phyloP scores from a whole-genome alignment of 2,888 invertebrate species.

The Meghimatium bilineatum region DNA sequence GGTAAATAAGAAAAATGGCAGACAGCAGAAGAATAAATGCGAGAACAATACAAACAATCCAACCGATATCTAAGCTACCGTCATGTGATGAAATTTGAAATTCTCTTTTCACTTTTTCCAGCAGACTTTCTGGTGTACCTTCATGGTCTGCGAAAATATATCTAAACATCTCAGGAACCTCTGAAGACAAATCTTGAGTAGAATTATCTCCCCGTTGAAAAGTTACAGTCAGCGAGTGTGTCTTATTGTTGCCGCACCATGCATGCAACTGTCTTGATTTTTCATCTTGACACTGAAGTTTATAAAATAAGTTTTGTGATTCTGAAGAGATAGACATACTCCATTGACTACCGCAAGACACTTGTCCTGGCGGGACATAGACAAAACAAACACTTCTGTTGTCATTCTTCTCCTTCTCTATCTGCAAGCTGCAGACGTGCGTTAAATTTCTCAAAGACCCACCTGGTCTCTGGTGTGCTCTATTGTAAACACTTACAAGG shows the following conservation, averaged over 20 bases:
- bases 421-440: background rate
- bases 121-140: conserved; percentile 16
- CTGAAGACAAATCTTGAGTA: background rate
- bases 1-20: background rate
- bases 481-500: conserved; percentile 17
- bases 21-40: background rate
- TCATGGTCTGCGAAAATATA: conserved; percentile 25
- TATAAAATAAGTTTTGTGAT: background rate
- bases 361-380: background rate
- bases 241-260: conserved; percentile 21
- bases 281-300: background rate
- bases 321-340: background rate
- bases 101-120: conserved; percentile 26
- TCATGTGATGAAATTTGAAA: background rate
- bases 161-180: conserved; percentile 11
- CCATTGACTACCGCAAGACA: conserved; percentile 21
- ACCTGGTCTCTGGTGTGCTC: background rate
- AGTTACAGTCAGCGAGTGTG: background rate
- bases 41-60: conserved; percentile 7
- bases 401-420: conserved; percentile 8
- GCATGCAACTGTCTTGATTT: conserved; percentile 5
- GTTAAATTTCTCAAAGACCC: background rate
- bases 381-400: conserved; percentile 29
- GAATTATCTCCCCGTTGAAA: background rate
- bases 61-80: conserved; percentile 1